phyloP scores from a whole-genome alignment of 2,888 invertebrate genomes.

The Norana najaformis region DNA sequence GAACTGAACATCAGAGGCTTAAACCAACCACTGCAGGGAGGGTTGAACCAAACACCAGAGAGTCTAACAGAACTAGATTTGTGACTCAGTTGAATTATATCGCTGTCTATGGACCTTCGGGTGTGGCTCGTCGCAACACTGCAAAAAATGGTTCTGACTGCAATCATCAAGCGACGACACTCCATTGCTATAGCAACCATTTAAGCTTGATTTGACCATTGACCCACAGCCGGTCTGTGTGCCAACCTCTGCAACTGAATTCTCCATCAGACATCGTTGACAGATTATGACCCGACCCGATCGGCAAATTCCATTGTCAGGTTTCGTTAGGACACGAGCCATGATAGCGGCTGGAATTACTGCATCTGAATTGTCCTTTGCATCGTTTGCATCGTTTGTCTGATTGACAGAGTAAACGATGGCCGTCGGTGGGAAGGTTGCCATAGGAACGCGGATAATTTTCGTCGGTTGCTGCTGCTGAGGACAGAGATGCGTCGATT shows the following conservation, averaged over 20 bases:
- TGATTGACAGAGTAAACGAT: constrained; percentile 70
- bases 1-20: background rate
- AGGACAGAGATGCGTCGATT: background rate
- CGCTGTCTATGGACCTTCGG: constrained; percentile 1
- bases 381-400: constrained; percentile 2
- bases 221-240: constrained; percentile 49
- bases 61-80: background rate
- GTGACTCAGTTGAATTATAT: constrained; percentile 18
- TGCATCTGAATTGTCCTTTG: constrained; percentile 26
- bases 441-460: constrained; percentile 75
- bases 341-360: constrained; percentile 57
- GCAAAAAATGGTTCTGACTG: background rate
- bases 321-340: constrained; percentile 56
- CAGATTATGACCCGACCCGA: constrained; percentile 53
- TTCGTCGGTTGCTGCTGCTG: constrained; percentile 47
- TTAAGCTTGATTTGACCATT: background rate
- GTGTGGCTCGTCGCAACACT: background rate
- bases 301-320: constrained; percentile 48
- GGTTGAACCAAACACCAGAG: background rate
- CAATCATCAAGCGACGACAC: background rate
- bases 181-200: background rate
- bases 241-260: constrained; percentile 50
- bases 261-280: constrained; percentile 53
- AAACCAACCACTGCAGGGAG: background rate
- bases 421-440: constrained; percentile 81